These are phyloP conservation scores for Chaenogobius annularis DNA, from an alignment of 2,113 vertebrate species.

Conservation along the genomic window DNA sequence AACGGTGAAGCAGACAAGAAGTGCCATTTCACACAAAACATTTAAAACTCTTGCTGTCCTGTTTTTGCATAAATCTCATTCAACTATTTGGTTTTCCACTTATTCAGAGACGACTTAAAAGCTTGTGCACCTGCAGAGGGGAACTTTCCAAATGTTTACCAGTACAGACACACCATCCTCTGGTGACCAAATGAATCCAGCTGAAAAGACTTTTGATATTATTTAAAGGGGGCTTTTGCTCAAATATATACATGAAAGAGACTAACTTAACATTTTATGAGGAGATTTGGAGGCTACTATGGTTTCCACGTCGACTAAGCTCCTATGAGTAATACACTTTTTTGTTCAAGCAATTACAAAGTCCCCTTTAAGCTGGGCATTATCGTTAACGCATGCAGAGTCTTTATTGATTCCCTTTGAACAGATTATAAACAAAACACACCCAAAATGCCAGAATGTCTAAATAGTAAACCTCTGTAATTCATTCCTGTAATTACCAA, in stretches of 20 bases:
- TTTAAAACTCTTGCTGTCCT: background rate
- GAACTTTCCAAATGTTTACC: constrained; percentile 30
- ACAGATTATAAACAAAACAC: background rate
- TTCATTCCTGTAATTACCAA: background rate
- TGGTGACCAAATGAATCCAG: constrained; percentile 9
- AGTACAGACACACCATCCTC: constrained; percentile 6
- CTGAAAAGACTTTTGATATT: constrained; percentile 12
- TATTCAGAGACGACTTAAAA: constrained; percentile 33
- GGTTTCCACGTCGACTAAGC: background rate
- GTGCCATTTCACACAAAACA: background rate
- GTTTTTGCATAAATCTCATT: constrained; percentile 7
- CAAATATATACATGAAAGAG: background rate
- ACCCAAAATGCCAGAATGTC: background rate
- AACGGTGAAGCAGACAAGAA: background rate
- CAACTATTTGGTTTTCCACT: background rate
- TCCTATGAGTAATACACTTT: background rate
- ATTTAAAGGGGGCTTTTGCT: constrained; percentile 5
- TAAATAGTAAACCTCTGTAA: constrained; percentile 2
- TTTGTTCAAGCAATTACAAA: constrained; percentile 2
- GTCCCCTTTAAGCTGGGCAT: background rate
- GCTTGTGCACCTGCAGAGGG: constrained; percentile 43
- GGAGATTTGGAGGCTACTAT: background rate
- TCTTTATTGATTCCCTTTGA: constrained; percentile 6
- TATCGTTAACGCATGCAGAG: background rate
- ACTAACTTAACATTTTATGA: background rate